Base-by-base conservation (phyloP, 2,888 invertebrate species). In the Torymus tubicola region DNA sequence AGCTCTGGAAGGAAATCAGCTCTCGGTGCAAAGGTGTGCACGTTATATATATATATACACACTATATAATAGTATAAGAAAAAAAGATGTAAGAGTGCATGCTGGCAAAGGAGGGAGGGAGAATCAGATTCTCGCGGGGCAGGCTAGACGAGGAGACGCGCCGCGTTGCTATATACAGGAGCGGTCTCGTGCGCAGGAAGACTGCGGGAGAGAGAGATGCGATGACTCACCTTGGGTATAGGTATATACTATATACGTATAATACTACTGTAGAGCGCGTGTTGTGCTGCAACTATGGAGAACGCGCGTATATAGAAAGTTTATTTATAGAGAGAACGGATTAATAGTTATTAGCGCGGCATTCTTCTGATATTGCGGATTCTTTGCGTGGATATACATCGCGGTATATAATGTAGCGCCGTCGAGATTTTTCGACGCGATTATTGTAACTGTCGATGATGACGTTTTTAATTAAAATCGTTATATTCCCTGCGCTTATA, bases 51-150 rank as follows among this genome's bases (percentile, higher is more conserved):
- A 21, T 21, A 42, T 8, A 8, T 42, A 8, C 8, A 42, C 42
- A 8, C 42, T 42, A 42, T 42, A 42, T 42, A 42, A 42, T 42
- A 8, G 42, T 42, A 42, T 42, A 42, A 3, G 10, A 67, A 58
- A 69, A 50, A 52, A 24, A 73, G 21, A 1, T 5, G 14, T n/a
- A 16, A 24, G 21, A 64, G 58, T 52, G 61, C 52, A 61, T 21
- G 21, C 21, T 21, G 21, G 21, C 21, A 21, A 21, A 21, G 18
- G 18, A 1, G 21, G n/a, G 21, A 50, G 57, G 58, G 70, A 55
- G 31, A 71, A 69, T 73, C 73, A 68, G 71, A 81, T 73, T 72
- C 72, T 69, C 16, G 60, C 21, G 78, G 11, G 78, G 11, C 50
- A 63, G 69, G 61, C 14, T 52, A 58, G 61, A 64, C 65, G 65